phyloP scores from a whole-genome alignment of 1,140 invertebrate genomes.

The Ridgeia piscesae region DNA sequence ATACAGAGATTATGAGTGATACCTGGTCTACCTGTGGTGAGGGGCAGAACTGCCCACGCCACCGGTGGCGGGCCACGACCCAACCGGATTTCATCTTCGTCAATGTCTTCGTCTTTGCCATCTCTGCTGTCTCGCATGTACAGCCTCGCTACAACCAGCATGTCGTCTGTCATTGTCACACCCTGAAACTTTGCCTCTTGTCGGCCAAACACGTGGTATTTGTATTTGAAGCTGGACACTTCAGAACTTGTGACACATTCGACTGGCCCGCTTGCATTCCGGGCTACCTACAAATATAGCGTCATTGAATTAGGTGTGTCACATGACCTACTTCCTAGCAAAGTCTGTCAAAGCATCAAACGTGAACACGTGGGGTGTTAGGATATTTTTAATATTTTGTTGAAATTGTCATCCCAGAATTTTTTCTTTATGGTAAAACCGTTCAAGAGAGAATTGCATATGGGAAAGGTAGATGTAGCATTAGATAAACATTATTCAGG shows the following conservation, averaged over 20 bases:
- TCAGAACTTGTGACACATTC: conserved; percentile 52
- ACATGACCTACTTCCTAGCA: too few relatives aligned
- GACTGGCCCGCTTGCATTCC: conserved; percentile 50
- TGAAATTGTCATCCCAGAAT: background rate
- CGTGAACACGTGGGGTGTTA: background rate
- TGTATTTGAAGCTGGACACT: conserved; percentile 51
- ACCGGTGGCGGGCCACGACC: conserved; percentile 42
- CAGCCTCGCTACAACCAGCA: conserved; percentile 44
- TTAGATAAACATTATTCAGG: too few relatives aligned
- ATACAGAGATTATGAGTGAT: background rate
- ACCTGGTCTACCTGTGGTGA: conserved; percentile 31
- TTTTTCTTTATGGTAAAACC: background rate
- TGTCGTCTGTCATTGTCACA: conserved; percentile 48
- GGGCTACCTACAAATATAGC: conserved; percentile 46
- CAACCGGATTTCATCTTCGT: conserved; percentile 30
- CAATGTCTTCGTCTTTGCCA: conserved; percentile 33
- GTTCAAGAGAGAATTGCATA: too few relatives aligned
- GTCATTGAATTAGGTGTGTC: background rate
- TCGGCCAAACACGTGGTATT: conserved; percentile 55
- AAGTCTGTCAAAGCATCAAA: too few relatives aligned
- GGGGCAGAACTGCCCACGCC: conserved; percentile 50
- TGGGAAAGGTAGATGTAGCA: too few relatives aligned
- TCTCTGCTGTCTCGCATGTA: conserved; percentile 31
- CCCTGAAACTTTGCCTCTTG: conserved; percentile 52
- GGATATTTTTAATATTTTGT: background rate